phyloP scores from a whole-genome alignment of 2,113 vertebrate species.

The Entelurus aequoreus region DNA sequence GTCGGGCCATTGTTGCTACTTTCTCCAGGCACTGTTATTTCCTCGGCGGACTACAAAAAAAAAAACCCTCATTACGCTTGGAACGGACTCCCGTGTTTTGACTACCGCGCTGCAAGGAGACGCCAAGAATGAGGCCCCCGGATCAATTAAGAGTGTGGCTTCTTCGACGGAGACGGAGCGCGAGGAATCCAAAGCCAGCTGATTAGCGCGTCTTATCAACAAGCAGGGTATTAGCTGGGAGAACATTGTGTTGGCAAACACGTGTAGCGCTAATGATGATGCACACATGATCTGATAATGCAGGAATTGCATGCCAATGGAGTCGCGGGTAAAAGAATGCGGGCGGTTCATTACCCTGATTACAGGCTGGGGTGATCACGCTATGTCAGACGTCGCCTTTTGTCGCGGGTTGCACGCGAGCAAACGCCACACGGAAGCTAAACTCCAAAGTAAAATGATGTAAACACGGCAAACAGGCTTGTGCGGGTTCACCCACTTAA shows the following conservation, averaged over 20 bases:
- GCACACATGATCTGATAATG: constrained; percentile 64
- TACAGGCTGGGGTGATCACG: constrained; percentile 21
- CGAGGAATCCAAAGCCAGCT: constrained; percentile 43
- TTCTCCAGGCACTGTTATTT: constrained; percentile 5
- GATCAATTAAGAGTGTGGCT: constrained; percentile 57
- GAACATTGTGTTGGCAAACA: constrained; percentile 65
- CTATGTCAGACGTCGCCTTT: constrained; percentile 13
- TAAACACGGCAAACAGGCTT: constrained; percentile 23
- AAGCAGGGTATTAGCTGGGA: constrained; percentile 53
- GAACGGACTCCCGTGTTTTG: constrained; percentile 40
- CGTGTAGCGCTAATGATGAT: constrained; percentile 65
- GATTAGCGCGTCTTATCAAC: constrained; percentile 64
- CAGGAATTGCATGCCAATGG: constrained; percentile 6
- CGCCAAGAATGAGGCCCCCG: constrained; percentile 34
- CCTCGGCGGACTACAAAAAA: constrained; percentile 21
- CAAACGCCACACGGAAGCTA: constrained; percentile 41
- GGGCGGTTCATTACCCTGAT: constrained; percentile 39
- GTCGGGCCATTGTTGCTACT: background rate
- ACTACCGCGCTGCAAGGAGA: constrained; percentile 23
- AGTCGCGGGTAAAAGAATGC: constrained; percentile 33
- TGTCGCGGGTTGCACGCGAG: constrained; percentile 17
- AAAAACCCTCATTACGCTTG: constrained; percentile 24
- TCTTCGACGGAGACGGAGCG: constrained; percentile 32
- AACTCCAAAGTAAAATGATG: constrained; percentile 27
- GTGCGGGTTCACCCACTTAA: constrained; percentile 21